Conservation (phyloP, 2,888 invertebrate genomes). For the Phania funesta region DNA sequence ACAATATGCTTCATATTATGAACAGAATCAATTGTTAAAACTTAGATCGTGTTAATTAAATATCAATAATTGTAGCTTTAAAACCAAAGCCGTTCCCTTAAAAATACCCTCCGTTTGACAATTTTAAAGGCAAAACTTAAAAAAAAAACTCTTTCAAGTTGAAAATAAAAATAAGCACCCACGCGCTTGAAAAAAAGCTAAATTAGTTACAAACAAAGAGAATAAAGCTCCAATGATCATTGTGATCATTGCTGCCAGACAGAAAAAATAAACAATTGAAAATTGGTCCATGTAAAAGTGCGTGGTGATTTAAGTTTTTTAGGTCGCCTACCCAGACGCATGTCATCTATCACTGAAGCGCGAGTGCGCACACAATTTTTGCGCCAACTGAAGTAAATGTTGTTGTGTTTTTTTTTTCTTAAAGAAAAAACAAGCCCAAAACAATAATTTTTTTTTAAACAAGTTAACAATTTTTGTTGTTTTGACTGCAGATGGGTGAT, state of each 20-base stretch:
- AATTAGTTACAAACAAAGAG: conserved; percentile 6
- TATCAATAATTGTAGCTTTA: conserved; percentile 8
- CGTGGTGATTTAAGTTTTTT: conserved; percentile 57
- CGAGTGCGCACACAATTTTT: conserved; percentile 35
- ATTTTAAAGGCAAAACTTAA: conserved; percentile 29
- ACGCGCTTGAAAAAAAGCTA: conserved; percentile 11
- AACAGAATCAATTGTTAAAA: neutral
- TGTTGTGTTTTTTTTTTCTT: no score
- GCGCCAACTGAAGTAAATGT: conserved; percentile 22
- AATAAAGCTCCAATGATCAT: conserved; percentile 16
- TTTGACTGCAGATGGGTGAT: conserved; percentile 36
- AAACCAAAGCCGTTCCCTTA: conserved; percentile 41
- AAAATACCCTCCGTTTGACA: conserved; percentile 39
- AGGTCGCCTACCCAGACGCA: conserved; percentile 67
- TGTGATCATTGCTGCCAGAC: conserved; percentile 23
- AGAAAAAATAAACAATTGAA: conserved; percentile 47
- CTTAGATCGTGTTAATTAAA: conserved; percentile 13
- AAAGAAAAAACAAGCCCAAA: conserved; percentile 54
- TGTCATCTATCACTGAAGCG: conserved; percentile 68
- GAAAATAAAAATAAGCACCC: conserved; percentile 31
- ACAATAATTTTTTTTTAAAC: conserved; percentile 35
- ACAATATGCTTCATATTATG: neutral
- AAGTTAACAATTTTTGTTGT: conserved; percentile 44
- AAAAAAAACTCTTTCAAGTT: conserved; percentile 8
- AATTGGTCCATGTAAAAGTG: conserved; percentile 63